phyloP scores from a whole-genome alignment of 1,140 invertebrate species.

The Drosophila tropicalis region DNA sequence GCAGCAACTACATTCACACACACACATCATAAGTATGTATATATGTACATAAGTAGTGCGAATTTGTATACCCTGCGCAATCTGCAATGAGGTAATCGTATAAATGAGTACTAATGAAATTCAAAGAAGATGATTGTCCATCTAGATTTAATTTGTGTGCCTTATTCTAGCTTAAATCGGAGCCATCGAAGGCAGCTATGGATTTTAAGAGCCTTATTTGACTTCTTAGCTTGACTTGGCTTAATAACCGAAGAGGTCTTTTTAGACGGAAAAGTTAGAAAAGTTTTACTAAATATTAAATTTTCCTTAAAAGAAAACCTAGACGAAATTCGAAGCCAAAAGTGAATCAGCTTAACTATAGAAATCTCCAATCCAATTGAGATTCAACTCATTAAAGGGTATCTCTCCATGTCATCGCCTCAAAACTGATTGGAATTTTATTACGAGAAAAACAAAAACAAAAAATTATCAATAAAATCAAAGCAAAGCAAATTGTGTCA shows the following conservation, averaged over 20 bases:
- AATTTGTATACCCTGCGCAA: background rate
- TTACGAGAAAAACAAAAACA: background rate
- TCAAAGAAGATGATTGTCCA: background rate
- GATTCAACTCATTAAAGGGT: background rate
- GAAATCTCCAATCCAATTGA: too few relatives aligned
- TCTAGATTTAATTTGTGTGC: too few relatives aligned
- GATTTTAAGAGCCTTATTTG: too few relatives aligned
- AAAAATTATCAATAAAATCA: constrained; percentile 6
- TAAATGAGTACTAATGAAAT: background rate
- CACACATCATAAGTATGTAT: constrained; percentile 20
- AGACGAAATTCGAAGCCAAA: too few relatives aligned
- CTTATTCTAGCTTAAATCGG: too few relatives aligned
- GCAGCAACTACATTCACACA: constrained; percentile 25
- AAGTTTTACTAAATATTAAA: too few relatives aligned
- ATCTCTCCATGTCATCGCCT: constrained; percentile 3
- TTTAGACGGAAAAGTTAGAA: too few relatives aligned
- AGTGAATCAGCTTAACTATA: too few relatives aligned
- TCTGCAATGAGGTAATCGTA: background rate
- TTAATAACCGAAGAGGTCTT: too few relatives aligned
- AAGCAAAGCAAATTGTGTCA: constrained; percentile 7
- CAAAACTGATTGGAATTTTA: constrained; percentile 6
- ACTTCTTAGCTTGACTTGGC: too few relatives aligned
- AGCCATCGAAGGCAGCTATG: too few relatives aligned
- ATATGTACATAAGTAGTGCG: background rate
- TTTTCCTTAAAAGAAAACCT: too few relatives aligned